Conservation (phyloP, 2,888 invertebrate genomes). For the Ophion costatus region DNA sequence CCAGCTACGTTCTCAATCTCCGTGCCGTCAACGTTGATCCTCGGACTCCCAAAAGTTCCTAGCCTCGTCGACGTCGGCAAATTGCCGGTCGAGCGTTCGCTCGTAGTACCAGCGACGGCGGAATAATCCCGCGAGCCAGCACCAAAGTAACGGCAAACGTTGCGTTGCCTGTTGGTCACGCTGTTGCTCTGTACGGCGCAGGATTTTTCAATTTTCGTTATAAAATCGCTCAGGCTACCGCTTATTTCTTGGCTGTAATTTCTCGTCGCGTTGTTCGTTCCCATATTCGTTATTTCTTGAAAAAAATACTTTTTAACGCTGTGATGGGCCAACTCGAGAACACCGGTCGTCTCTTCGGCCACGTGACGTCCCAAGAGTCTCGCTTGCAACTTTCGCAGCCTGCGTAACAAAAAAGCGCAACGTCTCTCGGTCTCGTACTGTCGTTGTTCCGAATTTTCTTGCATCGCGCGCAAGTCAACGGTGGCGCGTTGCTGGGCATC, state of each 20-base stretch:
- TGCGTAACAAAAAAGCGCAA: constrained; percentile 89
- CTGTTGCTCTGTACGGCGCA: constrained; percentile 81
- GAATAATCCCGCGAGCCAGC: constrained; percentile 83
- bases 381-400: constrained; percentile 91
- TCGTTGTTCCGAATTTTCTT: constrained; percentile 79
- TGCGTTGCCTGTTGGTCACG: constrained; percentile 77
- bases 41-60: constrained; percentile 79
- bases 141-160: constrained; percentile 84
- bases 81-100: constrained; percentile 48
- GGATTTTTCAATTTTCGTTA: constrained; percentile 81
- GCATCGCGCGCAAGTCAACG: constrained; percentile 73
- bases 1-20: constrained; percentile 90
- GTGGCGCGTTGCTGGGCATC: not conserved
- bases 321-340: constrained; percentile 90
- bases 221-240: constrained; percentile 77
- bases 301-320: constrained; percentile 83
- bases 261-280: constrained; percentile 68
- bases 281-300: constrained; percentile 79
- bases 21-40: constrained; percentile 79
- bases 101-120: constrained; percentile 38
- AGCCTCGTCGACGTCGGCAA: constrained; percentile 47
- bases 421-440: constrained; percentile 89
- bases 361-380: constrained; percentile 90
- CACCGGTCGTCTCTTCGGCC: constrained; percentile 91
- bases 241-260: constrained; percentile 78